Base-by-base conservation (phyloP, 2,797 vertebrate genomes). In the Pipistrellus kuhlii region DNA sequence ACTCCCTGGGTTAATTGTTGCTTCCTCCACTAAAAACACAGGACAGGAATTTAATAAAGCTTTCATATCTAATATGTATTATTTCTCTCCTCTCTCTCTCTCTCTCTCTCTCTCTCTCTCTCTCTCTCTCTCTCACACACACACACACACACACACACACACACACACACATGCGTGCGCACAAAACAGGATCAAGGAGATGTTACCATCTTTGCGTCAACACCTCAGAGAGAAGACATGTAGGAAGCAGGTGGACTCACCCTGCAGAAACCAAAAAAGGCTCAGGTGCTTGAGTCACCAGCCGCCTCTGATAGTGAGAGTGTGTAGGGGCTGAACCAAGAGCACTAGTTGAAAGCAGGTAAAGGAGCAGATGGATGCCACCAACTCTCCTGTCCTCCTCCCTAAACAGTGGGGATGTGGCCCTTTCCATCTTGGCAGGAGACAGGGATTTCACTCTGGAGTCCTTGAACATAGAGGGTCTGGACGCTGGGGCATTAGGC, bases 401-500 rank as follows among this genome's bases (percentile, higher is more conserved):
- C 62, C n/a, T 20, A 9, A 6, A 44, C 18, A 27, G 23, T 0
- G 11, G 35, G 44, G 51, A 46, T 0, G 2, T 53, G 25, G 5
- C 32, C 66, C 44, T 27, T 20, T 18, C 10, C 9, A 18, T 55
- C 32, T 18, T 21, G 5, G 20, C 53, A 66, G 66, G 35, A 35
- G 72, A 32, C 0, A 41, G 44, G 0, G 5, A 53, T 66, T 55
- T 77, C 66, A 27, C 32, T 51, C 35, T 55, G 35, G 82, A 75
- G 66, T 8, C 21, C 23, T 1, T 53, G 75, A 71, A 41, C 53
- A 89, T 23, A 85, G 46, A 14, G 12, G 2, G 62, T 38, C 30
- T 85, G 30, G 35, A 41, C 53, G 41, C 51, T 8, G 4, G 27
- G 30, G 13, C 0, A 1, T 8, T 10, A 46, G 55, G 80, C 44